Evolutionary conservation across 2,113 vertebrate species (phyloP), one percentile per base, ranked within the genome.

Genomic region (Oreochromis aureus): DNA sequence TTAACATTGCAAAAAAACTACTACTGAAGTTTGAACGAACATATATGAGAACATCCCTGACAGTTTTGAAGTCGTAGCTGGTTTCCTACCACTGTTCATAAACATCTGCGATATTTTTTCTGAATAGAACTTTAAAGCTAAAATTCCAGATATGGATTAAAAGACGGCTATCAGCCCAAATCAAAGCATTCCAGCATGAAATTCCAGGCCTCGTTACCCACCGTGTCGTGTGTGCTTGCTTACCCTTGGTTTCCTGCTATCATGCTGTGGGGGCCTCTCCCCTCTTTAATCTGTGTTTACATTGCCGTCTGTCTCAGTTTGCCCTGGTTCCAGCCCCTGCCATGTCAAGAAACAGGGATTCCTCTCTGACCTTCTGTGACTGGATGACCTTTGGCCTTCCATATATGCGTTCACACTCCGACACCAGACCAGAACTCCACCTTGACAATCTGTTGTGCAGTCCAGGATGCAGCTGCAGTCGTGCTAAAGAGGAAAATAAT

Each of bases 221-320:
- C 58, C 80, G 32, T 56, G 46, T 56, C 12, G 24, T 86, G 56
- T 58, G 53, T 30, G 34, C 24, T 54, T 39, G 30, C 71, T 89
- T 71, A 58, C 36, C 63, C 66, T 66, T 24, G 41, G 55, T 85
- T 53, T 34, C 53, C 54, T 87, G 87, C 89, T 59, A 89, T 89
- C 69, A 59, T 51, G 44, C 79, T 85, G 83, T 27, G 76, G 73
- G 84, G 88, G 79, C 82, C 80, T 82, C 80, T 87, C 73, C 73
- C 80, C 82, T 87, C 85, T 90, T 73, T 92, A 91, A 95, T 93
- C 93, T 94, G 66, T 93, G 91, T 94, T 94, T 93, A 90, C 27
- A 44, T 80, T 90, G 87, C 87, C 41, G 87, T 92, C 93, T 93
- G 91, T 86, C 82, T 69, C 15, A n/a, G 44, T 82, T 87, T 32